These are phyloP conservation scores for Leuciscus waleckii DNA, from an alignment of 2,797 vertebrate genomes.

Conservation along the genomic window DNA sequence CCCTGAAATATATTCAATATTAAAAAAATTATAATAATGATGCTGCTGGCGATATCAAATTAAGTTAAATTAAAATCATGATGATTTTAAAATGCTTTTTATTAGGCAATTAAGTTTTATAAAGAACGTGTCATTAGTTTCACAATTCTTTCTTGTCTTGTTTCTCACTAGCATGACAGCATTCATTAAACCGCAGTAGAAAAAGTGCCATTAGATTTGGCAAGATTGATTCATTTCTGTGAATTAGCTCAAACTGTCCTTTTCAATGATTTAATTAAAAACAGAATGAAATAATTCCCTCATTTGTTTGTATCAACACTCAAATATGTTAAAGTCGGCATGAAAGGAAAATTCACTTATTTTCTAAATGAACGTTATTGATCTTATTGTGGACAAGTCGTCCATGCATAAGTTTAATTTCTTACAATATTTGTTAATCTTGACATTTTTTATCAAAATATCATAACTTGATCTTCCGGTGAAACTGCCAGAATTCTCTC, in stretches of 20 bases:
- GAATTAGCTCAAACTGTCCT: neutral
- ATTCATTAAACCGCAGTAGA: neutral
- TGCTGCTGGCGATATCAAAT: neutral
- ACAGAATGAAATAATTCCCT: neutral
- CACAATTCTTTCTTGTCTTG: neutral
- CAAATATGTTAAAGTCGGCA: neutral
- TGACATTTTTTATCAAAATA: neutral
- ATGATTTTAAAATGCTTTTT: constrained; percentile 1
- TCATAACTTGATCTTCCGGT: neutral
- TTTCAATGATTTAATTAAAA: neutral
- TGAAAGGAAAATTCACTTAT: neutral
- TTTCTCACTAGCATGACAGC: neutral
- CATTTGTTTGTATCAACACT: neutral
- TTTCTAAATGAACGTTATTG: neutral
- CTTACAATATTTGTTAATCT: neutral
- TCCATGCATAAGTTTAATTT: neutral
- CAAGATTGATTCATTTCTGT: constrained; percentile 1
- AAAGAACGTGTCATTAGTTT: neutral
- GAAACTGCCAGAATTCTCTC: neutral
- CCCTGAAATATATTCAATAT: neutral
- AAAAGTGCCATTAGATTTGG: neutral
- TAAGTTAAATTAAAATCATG: neutral
- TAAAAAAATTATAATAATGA: neutral
- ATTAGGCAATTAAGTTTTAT: neutral
- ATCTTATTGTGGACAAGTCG: neutral